Conservation (phyloP, 2,888 invertebrate species). For the Drosophila niveifrons region DNA sequence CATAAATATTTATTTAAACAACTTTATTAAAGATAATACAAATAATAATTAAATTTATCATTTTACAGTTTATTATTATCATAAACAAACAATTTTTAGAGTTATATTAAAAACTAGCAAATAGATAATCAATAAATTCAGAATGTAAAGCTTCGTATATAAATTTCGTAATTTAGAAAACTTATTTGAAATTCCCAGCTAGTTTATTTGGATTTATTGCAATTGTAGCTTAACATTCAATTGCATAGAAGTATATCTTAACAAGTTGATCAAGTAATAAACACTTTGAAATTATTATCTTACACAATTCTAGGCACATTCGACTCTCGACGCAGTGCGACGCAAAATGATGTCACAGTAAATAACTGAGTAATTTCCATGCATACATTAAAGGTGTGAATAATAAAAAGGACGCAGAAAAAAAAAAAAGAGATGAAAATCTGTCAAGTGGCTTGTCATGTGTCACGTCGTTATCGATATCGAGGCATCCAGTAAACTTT, state of each 20-base stretch:
- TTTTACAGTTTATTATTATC: no score
- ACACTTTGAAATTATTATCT: not conserved
- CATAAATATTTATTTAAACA: no score
- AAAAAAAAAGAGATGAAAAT: conserved; percentile 11
- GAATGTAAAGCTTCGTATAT: no score
- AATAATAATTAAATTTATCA: no score
- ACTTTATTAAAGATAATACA: no score
- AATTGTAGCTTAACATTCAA: no score
- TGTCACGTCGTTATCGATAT: conserved; percentile 32
- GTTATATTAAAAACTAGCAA: no score
- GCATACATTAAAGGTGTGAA: conserved; percentile 62
- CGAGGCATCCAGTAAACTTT: conserved; percentile 41
- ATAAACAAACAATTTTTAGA: no score
- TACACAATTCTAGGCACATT: not conserved
- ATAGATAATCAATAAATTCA: no score
- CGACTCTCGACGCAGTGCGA: not conserved
- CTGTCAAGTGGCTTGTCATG: conserved; percentile 30
- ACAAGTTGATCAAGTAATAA: not conserved
- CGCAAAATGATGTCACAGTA: conserved; percentile 11
- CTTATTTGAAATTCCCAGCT: no score
- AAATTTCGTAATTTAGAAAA: no score
- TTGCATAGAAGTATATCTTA: not conserved
- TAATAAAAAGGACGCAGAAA: conserved; percentile 8
- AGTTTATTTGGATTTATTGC: no score
- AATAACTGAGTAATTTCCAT: conserved; percentile 46